These are phyloP conservation scores for Nymphalis urticae DNA, from an alignment of 2,888 invertebrate species.

Conservation along the genomic window DNA sequence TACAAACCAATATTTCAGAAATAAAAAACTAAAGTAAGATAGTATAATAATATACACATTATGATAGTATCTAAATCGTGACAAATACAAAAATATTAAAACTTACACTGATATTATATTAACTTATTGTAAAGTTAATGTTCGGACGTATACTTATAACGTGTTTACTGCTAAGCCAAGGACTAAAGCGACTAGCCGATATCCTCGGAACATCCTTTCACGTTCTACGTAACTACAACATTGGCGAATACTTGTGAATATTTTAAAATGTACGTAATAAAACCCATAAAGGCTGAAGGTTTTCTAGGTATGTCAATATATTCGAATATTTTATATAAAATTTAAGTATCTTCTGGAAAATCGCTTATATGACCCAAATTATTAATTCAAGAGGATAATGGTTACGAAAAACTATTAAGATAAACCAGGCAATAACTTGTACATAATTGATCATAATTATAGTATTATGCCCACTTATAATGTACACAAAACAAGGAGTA, in stretches of 20 bases:
- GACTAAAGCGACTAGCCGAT: conserved; percentile 57
- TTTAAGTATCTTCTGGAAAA: background rate
- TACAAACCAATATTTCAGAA: no score
- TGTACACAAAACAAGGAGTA: background rate
- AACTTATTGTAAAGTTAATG: conserved; percentile 10
- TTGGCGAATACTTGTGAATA: conserved; percentile 22
- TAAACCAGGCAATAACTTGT: no score
- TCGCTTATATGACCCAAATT: no score
- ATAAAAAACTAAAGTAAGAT: no score
- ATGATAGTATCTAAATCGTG: no score
- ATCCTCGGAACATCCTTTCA: conserved; percentile 69
- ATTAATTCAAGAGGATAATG: no score
- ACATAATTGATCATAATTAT: no score
- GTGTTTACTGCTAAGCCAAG: conserved; percentile 51
- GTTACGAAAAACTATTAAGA: no score
- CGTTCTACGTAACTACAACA: conserved; percentile 47
- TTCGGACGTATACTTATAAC: conserved; percentile 18
- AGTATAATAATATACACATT: no score
- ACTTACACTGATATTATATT: background rate
- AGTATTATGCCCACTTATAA: no score
- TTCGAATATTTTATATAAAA: conserved; percentile 7
- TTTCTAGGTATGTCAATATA: conserved; percentile 3
- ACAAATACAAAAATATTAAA: background rate
- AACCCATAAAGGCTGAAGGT: conserved; percentile 14
- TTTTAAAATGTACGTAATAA: conserved; percentile 25